Conservation (phyloP, 2,113 vertebrate genomes). For the Siphamia tubifer region DNA sequence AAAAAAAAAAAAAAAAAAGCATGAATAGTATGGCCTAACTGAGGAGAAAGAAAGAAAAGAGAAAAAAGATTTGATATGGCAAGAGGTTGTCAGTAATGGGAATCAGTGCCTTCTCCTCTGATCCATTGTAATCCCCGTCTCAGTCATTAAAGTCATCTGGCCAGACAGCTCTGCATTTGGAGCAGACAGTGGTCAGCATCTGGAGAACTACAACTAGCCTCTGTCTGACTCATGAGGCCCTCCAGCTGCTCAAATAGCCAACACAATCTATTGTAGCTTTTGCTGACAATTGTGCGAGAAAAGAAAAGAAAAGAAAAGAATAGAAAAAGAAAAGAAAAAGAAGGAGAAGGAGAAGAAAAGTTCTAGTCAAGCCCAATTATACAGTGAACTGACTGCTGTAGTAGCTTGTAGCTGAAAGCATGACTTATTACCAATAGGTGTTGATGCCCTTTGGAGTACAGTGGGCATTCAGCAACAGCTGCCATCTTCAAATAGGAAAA, state of each 20-base stretch:
- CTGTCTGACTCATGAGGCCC: conserved; percentile 3
- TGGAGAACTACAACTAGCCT: conserved; percentile 63
- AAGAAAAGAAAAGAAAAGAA: not conserved
- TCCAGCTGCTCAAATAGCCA: conserved; percentile 5
- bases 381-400: not conserved
- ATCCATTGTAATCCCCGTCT: conserved; percentile 37
- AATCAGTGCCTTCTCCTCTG: conserved; percentile 40
- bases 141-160: conserved; percentile 57
- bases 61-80: not conserved
- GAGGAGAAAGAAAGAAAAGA: not conserved
- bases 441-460: conserved; percentile 28
- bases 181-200: conserved; percentile 67
- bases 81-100: conserved; percentile 20
- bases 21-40: not conserved
- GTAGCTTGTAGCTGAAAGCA: not conserved
- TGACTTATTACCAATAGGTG: not conserved
- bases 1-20: not conserved
- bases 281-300: not conserved
- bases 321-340: not conserved
- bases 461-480: conserved; percentile 56
- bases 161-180: conserved; percentile 49
- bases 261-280: not conserved
- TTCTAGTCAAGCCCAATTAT: not conserved
- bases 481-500: conserved; percentile 59
- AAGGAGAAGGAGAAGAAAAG: not conserved